Percentiles rank a stretch among this genome's conserved stretches.
These are phyloP conservation scores for Epistrophe eligans DNA, from an alignment of 2,888 invertebrate genomes.

Conservation along the genomic window DNA sequence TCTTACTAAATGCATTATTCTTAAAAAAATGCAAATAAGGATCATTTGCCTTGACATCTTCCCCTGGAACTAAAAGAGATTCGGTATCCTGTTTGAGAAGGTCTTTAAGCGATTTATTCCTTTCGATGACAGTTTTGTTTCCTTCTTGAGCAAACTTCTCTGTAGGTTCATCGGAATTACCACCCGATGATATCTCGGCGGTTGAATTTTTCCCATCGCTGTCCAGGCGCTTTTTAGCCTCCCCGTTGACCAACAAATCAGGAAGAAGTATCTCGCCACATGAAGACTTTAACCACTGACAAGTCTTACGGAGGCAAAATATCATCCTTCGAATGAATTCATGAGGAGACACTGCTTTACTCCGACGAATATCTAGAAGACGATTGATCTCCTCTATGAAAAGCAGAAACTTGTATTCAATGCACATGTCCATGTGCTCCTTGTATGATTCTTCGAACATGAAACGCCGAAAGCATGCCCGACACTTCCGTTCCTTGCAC, in stretches of 20 bases:
- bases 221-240: conserved; percentile 67
- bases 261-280: conserved; percentile 81
- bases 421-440: conserved; percentile 81
- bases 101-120: conserved; percentile 42
- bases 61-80: conserved; percentile 1
- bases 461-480: conserved; percentile 82
- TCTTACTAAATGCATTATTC: conserved; percentile 39
- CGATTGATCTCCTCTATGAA: conserved; percentile 81
- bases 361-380: conserved; percentile 80
- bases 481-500: conserved; percentile 83
- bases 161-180: conserved; percentile 65
- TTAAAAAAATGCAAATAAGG: conserved; percentile 41
- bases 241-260: conserved; percentile 76
- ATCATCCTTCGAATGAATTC: conserved; percentile 83
- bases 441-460: conserved; percentile 83
- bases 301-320: conserved; percentile 82
- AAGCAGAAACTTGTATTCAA: conserved; percentile 81
- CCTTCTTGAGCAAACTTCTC: conserved; percentile 58
- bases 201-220: conserved; percentile 74
- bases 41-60: neutral
- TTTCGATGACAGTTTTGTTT: conserved; percentile 62
- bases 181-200: conserved; percentile 72
- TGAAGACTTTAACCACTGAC: conserved; percentile 81
- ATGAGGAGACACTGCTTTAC: conserved; percentile 82
- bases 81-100: conserved; percentile 43